Evolutionary conservation across 2,888 invertebrate genomes (phyloP).

Genomic region (Andrena hattorfiana): DNA sequence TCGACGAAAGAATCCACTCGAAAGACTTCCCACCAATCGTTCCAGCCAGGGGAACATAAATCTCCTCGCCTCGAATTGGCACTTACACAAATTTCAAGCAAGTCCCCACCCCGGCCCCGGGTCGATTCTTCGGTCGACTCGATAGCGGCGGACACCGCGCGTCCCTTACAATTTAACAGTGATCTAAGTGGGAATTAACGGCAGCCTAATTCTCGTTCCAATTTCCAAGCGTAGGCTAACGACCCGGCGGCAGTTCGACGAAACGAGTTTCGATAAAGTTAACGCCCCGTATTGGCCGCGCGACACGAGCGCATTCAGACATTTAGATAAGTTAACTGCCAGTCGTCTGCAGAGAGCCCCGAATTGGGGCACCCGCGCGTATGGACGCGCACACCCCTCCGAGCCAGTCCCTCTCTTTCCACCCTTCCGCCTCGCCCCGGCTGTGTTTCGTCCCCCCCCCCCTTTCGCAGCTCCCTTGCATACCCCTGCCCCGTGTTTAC

Average conservation of each 20-base stretch:
- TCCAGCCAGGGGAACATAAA: no score
- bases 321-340: conserved; percentile 77
- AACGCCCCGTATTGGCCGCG: conserved; percentile 56
- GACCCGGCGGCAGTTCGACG: conserved; percentile 67
- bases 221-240: conserved; percentile 68
- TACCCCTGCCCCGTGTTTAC: conserved; percentile 49
- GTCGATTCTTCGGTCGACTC: no score
- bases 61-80: no score
- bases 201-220: conserved; percentile 77
- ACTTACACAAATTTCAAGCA: no score
- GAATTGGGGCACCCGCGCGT: conserved; percentile 22
- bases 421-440: not conserved
- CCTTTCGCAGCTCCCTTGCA: not conserved
- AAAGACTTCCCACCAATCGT: no score
- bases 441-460: conserved; percentile 6
- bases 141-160: not conserved
- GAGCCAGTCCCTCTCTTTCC: not conserved
- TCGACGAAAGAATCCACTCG: no score
- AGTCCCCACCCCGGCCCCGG: no score
- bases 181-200: conserved; percentile 77
- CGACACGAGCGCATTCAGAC: conserved; percentile 68
- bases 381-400: conserved; percentile 7
- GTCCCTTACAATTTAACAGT: conserved; percentile 45
- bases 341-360: conserved; percentile 37
- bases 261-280: conserved; percentile 82